Evolutionary conservation across 2,797 vertebrate genomes (phyloP).

Genomic region (Fistularia tabacaria): DNA sequence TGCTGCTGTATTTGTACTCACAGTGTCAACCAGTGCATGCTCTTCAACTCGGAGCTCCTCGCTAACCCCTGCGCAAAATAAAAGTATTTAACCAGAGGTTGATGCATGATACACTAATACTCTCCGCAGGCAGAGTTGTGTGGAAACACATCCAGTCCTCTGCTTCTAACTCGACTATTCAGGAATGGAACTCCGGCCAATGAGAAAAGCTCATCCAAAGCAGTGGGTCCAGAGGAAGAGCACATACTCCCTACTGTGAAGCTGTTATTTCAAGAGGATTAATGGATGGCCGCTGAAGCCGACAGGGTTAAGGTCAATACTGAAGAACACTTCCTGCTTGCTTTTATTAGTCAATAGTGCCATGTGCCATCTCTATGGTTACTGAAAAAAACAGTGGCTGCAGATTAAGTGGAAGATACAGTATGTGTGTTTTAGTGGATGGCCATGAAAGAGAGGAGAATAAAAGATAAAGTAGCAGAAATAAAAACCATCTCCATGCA

Average conservation of each 20-base stretch:
- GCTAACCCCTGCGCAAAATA: constrained; percentile 43
- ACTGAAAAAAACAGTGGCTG: constrained; percentile 50
- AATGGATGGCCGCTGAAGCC: constrained; percentile 42
- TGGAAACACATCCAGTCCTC: constrained; percentile 18
- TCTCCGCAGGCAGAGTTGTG: constrained; percentile 6
- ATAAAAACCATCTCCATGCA: no score
- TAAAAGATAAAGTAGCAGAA: no score
- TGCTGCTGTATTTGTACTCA: constrained; percentile 49
- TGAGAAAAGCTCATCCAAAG: constrained; percentile 26
- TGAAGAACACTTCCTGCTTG: constrained; percentile 54
- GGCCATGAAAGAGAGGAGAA: no score
- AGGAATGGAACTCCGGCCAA: constrained; percentile 34
- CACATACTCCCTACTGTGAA: constrained; percentile 40
- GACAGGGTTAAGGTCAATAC: constrained; percentile 60
- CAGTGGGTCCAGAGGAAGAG: constrained; percentile 36
- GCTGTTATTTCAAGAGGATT: constrained; percentile 52
- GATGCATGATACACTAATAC: constrained; percentile 18
- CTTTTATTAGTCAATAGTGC: constrained; percentile 58
- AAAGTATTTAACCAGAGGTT: constrained; percentile 36
- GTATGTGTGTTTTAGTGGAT: constrained; percentile 2
- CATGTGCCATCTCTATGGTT: constrained; percentile 61
- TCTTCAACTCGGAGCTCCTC: constrained; percentile 34
- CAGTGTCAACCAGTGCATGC: constrained; percentile 49
- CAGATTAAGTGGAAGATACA: constrained; percentile 9
- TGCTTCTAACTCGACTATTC: constrained; percentile 26